A percentile compares a stretch with the other conserved stretches of the same genome.
phyloP scores from a whole-genome alignment of 2,797 vertebrate genomes.

The Aeoliscus strigatus region DNA sequence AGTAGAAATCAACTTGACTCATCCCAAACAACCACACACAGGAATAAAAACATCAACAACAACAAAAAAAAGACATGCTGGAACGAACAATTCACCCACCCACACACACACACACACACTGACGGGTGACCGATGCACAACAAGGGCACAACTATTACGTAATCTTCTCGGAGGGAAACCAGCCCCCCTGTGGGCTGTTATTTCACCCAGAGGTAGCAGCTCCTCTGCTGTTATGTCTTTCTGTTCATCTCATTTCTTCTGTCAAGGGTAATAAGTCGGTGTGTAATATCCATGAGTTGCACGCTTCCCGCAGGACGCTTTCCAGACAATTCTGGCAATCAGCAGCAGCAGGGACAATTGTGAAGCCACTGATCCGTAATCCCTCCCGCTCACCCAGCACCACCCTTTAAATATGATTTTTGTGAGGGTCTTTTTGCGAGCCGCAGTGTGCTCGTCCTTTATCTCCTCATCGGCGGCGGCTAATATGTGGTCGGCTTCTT shows the following conservation, averaged over 20 bases:
- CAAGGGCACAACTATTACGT: slow-evolving; percentile 50
- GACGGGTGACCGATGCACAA: slow-evolving; percentile 49
- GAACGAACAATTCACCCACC: no score
- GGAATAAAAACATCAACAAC: no score
- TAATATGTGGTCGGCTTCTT: no score
- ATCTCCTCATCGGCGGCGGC: no score
- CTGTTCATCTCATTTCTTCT: slow-evolving; percentile 61
- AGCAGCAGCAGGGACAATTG: slow-evolving; percentile 47
- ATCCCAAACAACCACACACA: no score
- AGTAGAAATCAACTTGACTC: no score
- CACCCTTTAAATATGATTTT: slow-evolving; percentile 32
- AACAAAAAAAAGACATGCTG: no score
- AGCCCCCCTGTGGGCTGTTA: slow-evolving; percentile 40
- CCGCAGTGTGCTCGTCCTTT: no score
- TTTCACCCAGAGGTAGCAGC: slow-evolving; percentile 38
- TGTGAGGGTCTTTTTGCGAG: no score
- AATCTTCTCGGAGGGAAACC: slow-evolving; percentile 48
- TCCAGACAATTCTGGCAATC: slow-evolving; percentile 60
- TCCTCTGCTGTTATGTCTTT: slow-evolving; percentile 53
- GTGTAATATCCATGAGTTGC: slow-evolving; percentile 53
- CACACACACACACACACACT: slow-evolving; percentile 22
- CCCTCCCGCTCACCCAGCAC: slow-evolving; percentile 29
- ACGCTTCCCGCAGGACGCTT: slow-evolving; percentile 55
- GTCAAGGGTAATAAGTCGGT: slow-evolving; percentile 58
- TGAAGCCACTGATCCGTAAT: slow-evolving; percentile 54